Conservation (phyloP, 2,888 invertebrate species). For the Drosophila setosimentum region DNA sequence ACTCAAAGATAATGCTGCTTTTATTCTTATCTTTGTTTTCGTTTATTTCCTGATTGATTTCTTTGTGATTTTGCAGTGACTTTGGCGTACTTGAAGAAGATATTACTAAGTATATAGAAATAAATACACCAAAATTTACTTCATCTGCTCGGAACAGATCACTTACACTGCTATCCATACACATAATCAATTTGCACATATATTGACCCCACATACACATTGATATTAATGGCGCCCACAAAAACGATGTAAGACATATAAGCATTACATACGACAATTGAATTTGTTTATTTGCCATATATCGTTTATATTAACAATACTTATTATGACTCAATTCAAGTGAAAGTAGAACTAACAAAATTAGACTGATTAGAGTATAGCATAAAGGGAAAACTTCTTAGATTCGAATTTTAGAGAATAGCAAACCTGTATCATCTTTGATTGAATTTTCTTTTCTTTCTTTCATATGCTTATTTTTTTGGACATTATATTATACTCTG, state of each 20-base stretch:
- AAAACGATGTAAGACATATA: not conserved
- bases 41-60: constrained; percentile 61
- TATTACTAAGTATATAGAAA: constrained; percentile 70
- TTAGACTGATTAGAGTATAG: not conserved
- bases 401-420: not conserved
- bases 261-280: constrained; percentile 1
- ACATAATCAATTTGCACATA: not conserved
- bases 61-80: constrained; percentile 80
- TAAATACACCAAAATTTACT: constrained; percentile 18
- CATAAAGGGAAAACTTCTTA: not conserved
- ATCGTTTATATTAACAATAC: not conserved
- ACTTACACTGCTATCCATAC: constrained; percentile 4
- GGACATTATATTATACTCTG: not conserved
- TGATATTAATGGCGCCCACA: not conserved
- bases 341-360: not conserved
- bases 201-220: constrained; percentile 1
- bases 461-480: not conserved
- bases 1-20: constrained; percentile 6
- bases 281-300: constrained; percentile 5
- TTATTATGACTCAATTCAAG: not conserved
- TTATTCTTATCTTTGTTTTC: constrained; percentile 21
- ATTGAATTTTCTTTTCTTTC: not conserved
- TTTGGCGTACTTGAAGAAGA: constrained; percentile 72
- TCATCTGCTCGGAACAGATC: constrained; percentile 25
- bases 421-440: not conserved